Percentiles rank a stretch among this genome's conserved stretches.
phyloP scores from a whole-genome alignment of 2,797 vertebrate species.

The Microtus obscurus region DNA sequence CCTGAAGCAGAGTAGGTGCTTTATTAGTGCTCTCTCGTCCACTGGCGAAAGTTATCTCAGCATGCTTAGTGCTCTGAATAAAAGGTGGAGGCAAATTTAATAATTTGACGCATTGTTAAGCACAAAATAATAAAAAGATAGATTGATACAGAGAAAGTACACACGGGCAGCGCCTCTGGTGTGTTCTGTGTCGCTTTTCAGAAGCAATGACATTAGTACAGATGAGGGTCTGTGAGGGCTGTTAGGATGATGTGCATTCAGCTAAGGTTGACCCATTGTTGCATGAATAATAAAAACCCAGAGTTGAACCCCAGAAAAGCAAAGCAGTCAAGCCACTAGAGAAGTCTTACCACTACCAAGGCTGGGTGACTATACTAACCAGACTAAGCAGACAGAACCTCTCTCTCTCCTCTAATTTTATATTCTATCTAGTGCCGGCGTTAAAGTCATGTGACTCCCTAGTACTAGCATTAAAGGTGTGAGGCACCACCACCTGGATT shows the following conservation, averaged over 20 bases:
- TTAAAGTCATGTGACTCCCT: too few relatives aligned
- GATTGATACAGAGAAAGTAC: neutral
- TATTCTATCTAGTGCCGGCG: too few relatives aligned
- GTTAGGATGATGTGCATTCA: neutral
- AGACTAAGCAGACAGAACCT: too few relatives aligned
- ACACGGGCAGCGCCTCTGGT: neutral
- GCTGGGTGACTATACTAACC: too few relatives aligned
- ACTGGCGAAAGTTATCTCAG: neutral
- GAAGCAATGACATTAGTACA: neutral
- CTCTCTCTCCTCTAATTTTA: too few relatives aligned
- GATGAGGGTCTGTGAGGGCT: neutral
- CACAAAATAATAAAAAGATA: neutral
- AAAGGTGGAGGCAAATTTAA: neutral
- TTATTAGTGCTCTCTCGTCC: constrained; percentile 3
- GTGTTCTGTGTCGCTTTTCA: neutral
- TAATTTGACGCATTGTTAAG: neutral
- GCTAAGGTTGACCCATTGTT: neutral
- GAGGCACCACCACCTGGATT: too few relatives aligned
- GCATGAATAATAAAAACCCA: too few relatives aligned
- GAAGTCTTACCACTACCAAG: too few relatives aligned
- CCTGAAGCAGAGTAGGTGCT: constrained; percentile 3
- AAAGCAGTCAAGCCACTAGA: too few relatives aligned
- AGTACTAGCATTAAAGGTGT: too few relatives aligned
- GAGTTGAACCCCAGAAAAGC: too few relatives aligned
- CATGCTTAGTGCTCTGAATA: neutral